Evolutionary conservation across 2,888 invertebrate species (phyloP), one percentile per base, ranked within the genome.

Genomic region (Acrocyrtus sp.): DNA sequence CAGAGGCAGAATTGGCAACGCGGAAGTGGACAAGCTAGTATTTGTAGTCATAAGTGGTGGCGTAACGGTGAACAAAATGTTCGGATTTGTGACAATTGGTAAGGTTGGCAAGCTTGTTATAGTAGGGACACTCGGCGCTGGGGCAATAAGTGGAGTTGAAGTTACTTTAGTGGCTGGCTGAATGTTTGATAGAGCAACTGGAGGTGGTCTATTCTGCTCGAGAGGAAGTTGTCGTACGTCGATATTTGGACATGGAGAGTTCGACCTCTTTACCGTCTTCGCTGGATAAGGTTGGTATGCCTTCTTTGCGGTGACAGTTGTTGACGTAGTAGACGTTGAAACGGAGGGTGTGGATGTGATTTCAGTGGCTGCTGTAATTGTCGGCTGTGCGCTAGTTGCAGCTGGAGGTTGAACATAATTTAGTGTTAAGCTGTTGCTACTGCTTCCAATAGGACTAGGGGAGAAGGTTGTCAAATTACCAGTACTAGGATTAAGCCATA

Each of bases 211-310:
- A 79, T 83, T 84, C 74, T 84, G 84, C 72, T 87, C 87, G 77
- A 82, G 82, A 27, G 85, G 86, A 78, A 88, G 86, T 80, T 88
- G 87, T 68, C 89, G 83, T 1, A 88, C 87, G 82, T 89, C 89
- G 69, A 88, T 86, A 83, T 89, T 89, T 27, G 88, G 88, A 85
- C 88, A 88, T 19, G 88, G 87, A 24, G 86, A 82, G 22, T 76
- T 78, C 26, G 82, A 77, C 57, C 77, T 66, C 39, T 67, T 74
- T 3, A 56, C 68, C 22, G 61, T 62, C 66, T 81, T 81, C 15
- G 72, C 41, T 15, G 74, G 72, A 50, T 72, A 66, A 34, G 75
- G 77, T 56, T 67, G 75, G 27, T 63, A 68, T 24, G 73, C 8
- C 54, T 78, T 78, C 72, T 78, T 80, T 0, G 58, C 17, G 22